Percentiles rank a stretch among this genome's conserved stretches.
Evolutionary conservation across 2,888 invertebrate species (phyloP).

Genomic region (Gryllus longicercus): DNA sequence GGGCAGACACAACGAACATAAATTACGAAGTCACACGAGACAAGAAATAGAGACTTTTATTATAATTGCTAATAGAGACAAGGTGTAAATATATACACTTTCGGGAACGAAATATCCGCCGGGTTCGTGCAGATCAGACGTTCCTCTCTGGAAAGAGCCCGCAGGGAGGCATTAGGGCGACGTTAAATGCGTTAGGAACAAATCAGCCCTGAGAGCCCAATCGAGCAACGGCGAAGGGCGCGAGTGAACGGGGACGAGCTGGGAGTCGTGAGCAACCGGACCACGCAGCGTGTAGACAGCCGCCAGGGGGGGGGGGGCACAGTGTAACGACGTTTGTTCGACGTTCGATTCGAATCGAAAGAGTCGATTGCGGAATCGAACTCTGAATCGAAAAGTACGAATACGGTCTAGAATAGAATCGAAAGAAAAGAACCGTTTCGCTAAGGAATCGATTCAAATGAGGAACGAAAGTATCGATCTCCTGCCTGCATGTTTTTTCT

Average conservation of each 20-base stretch:
- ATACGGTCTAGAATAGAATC: no score
- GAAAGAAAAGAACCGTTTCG: no score
- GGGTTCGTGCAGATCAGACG: not conserved
- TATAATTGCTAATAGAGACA: not conserved
- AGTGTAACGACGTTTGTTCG: no score
- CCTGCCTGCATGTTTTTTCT: no score
- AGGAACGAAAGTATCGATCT: not conserved
- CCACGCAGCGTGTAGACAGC: no score
- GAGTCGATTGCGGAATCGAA: no score
- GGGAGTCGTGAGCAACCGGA: no score
- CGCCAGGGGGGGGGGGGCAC: no score
- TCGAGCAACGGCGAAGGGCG: not conserved
- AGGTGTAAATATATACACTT: not conserved
- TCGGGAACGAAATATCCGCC: not conserved
- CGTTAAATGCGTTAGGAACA: not conserved
- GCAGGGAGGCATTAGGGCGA: not conserved
- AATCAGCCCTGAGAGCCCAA: not conserved
- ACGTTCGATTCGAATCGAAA: no score
- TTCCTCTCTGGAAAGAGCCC: not conserved
- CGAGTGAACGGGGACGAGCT: not conserved
- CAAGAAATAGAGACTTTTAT: conserved; percentile 8
- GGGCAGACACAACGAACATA: not conserved
- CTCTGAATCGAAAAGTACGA: no score
- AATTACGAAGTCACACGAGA: conserved; percentile 7
- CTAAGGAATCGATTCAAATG: not conserved